These are phyloP conservation scores for Myotis pilosus DNA, from an alignment of 2,797 vertebrate species.

Conservation along the genomic window DNA sequence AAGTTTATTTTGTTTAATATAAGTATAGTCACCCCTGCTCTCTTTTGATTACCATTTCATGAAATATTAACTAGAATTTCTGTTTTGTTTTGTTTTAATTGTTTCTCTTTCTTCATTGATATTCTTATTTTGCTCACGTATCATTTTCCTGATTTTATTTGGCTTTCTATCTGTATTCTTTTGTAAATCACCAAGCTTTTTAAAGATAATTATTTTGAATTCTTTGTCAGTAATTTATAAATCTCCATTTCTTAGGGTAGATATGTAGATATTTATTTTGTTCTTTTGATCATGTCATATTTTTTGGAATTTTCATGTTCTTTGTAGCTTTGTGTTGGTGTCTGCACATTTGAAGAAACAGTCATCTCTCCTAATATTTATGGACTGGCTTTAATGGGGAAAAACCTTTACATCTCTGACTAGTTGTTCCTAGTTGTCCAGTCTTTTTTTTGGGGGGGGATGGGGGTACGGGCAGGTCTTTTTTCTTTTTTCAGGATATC, in stretches of 20 bases:
- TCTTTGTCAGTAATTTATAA: background rate
- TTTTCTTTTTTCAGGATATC: background rate
- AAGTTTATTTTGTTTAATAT: background rate
- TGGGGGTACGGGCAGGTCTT: fast-evolving
- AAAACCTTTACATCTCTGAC: background rate
- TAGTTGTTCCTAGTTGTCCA: background rate
- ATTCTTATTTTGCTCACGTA: background rate
- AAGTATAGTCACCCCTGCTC: background rate
- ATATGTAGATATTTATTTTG: background rate
- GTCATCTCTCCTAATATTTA: background rate
- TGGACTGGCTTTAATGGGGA: background rate
- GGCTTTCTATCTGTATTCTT: background rate
- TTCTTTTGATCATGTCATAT: background rate
- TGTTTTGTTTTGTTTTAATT: background rate
- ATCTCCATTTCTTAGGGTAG: background rate
- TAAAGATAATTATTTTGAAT: background rate
- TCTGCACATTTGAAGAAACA: background rate
- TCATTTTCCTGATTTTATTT: background rate
- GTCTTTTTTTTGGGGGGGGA: background rate
- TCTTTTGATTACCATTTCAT: background rate
- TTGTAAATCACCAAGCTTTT: background rate
- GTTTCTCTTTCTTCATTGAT: background rate
- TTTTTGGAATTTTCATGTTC: background rate
- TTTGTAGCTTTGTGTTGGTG: background rate
- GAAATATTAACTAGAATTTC: background rate